Evolutionary conservation across 2,888 invertebrate species (phyloP).

Genomic region (Sericinus montela): DNA sequence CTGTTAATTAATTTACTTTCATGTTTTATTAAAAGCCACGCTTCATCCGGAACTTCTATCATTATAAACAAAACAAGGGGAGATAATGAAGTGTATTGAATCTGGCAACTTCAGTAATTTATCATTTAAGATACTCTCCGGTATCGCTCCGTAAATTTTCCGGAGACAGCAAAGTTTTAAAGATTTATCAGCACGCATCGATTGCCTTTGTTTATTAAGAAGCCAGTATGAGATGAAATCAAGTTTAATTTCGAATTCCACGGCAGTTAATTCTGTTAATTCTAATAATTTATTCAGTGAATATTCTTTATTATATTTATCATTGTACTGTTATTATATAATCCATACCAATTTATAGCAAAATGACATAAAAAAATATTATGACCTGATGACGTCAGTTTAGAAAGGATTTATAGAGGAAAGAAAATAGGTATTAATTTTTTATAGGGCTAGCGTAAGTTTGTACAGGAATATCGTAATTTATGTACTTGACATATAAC

Average conservation of each 20-base stretch:
- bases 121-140: constrained; percentile 50
- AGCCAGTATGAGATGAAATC: constrained; percentile 13
- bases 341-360: too few species aligned
- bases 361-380: too few species aligned
- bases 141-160: constrained; percentile 48
- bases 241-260: constrained; percentile 1
- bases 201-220: constrained; percentile 13
- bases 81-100: constrained; percentile 47
- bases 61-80: constrained; percentile 19
- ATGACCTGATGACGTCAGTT: too few species aligned
- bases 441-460: too few species aligned
- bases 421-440: too few species aligned
- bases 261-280: too few species aligned
- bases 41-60: constrained; percentile 17
- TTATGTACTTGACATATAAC: too few species aligned
- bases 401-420: too few species aligned
- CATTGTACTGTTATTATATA: too few species aligned
- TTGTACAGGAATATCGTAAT: too few species aligned
- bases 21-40: constrained; percentile 6
- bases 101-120: constrained; percentile 62
- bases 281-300: too few species aligned
- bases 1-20: not conserved
- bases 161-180: constrained; percentile 52
- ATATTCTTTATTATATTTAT: too few species aligned
- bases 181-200: constrained; percentile 20